Conservation (phyloP, 2,888 invertebrate genomes). For the Plebejus anna region DNA sequence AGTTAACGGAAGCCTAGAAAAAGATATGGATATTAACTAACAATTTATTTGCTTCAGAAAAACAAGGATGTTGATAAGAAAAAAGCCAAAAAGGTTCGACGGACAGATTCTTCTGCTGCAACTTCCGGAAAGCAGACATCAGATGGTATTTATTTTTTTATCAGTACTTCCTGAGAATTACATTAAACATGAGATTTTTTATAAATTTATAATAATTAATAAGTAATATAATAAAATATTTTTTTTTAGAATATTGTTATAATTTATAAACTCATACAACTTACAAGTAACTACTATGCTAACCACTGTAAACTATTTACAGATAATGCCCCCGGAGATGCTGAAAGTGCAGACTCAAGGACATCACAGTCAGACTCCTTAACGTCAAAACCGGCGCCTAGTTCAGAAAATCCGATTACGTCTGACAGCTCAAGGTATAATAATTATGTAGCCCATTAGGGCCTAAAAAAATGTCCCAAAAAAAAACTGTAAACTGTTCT, state of each 20-base stretch:
- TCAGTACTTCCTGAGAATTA: background rate
- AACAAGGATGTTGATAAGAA: constrained; percentile 64
- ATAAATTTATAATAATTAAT: background rate
- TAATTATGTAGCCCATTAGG: too few species aligned
- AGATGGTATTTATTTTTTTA: constrained; percentile 51
- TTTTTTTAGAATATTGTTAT: background rate
- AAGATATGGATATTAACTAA: background rate
- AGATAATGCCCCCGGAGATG: constrained; percentile 62
- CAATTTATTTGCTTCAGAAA: constrained; percentile 52
- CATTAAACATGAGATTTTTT: background rate
- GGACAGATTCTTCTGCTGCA: constrained; percentile 69
- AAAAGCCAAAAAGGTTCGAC: constrained; percentile 61
- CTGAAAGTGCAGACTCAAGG: constrained; percentile 64
- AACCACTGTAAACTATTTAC: constrained; percentile 27
- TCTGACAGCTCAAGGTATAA: constrained; percentile 72
- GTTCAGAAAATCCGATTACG: constrained; percentile 66
- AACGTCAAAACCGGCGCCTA: constrained; percentile 66
- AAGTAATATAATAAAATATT: background rate
- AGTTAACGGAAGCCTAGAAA: background rate
- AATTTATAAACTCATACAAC: background rate
- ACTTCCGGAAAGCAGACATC: constrained; percentile 72
- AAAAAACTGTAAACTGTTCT: too few species aligned
- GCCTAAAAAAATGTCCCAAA: too few species aligned
- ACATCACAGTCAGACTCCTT: constrained; percentile 71
- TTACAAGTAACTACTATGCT: background rate